Evolutionary conservation across 1,140 invertebrate species (phyloP).

Genomic region (Drosophila varians): DNA sequence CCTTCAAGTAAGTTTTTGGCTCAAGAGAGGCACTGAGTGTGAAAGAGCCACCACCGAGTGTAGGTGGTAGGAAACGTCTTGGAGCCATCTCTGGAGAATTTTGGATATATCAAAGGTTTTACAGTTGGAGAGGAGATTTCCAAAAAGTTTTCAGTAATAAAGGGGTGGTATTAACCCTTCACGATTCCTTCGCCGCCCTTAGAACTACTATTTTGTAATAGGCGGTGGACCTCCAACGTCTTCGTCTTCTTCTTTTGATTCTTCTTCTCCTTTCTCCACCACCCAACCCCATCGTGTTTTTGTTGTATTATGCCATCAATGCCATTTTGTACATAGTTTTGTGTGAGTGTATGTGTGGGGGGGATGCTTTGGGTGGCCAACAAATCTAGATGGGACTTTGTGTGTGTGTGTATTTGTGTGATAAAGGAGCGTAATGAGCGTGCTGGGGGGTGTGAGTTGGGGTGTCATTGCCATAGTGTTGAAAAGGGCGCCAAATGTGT

Average conservation of each 20-base stretch:
- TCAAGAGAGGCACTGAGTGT: constrained; percentile 16
- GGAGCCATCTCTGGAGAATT: background rate
- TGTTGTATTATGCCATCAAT: constrained; percentile 80
- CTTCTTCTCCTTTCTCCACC: background rate
- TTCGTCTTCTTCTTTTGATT: constrained; percentile 15
- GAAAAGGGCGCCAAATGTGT: constrained; percentile 79
- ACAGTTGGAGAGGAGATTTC: background rate
- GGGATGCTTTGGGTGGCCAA: constrained; percentile 26
- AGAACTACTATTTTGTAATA: constrained; percentile 80
- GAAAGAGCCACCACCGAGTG: constrained; percentile 34
- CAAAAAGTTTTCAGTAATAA: background rate
- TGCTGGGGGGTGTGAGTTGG: constrained; percentile 26
- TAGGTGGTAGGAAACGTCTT: constrained; percentile 39
- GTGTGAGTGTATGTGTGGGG: constrained; percentile 39
- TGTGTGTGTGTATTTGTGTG: constrained; percentile 39
- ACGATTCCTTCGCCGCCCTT: background rate
- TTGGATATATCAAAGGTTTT: background rate
- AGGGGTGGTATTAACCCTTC: background rate
- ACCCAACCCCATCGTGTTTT: constrained; percentile 35
- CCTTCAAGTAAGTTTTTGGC: constrained; percentile 59
- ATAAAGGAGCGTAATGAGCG: constrained; percentile 80
- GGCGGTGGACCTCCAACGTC: constrained; percentile 45
- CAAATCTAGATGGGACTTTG: constrained; percentile 69
- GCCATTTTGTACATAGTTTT: constrained; percentile 71
- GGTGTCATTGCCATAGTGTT: constrained; percentile 68